Conservation (phyloP, 1,140 invertebrate species). For the Bombus confusus region DNA sequence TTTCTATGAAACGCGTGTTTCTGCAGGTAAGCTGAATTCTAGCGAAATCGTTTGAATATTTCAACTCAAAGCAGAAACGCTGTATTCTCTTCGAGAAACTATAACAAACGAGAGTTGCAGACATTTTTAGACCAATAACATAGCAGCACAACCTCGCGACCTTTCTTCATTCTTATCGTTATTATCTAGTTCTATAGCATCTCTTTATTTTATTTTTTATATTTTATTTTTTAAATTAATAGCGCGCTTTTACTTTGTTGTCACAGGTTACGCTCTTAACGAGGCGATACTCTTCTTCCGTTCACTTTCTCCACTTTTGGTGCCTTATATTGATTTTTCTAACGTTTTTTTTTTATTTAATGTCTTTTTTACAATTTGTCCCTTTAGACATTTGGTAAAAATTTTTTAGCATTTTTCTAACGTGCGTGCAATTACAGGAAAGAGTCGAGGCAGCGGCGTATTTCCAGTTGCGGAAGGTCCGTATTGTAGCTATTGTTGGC, state of each 20-base stretch:
- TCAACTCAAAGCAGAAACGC: background rate
- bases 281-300: background rate
- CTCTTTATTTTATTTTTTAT: no score
- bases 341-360: no score
- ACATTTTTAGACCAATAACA: background rate
- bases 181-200: background rate
- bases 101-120: background rate
- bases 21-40: conserved; percentile 44
- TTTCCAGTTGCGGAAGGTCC: conserved; percentile 56
- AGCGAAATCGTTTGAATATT: background rate
- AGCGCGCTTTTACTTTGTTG: background rate
- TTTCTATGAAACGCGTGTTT: conserved; percentile 44
- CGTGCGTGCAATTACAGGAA: conserved; percentile 44
- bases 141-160: background rate
- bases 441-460: conserved; percentile 61
- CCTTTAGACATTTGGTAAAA: no score
- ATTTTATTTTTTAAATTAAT: no score
- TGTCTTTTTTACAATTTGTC: no score
- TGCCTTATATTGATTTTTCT: background rate
- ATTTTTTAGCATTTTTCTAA: background rate
- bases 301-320: background rate
- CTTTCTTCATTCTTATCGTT: background rate
- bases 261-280: background rate
- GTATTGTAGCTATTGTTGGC: conserved; percentile 56
- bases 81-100: background rate